A percentile compares a stretch with the other conserved stretches of the same genome.
These are phyloP conservation scores for Dichetophora obliterata DNA, from an alignment of 2,888 invertebrate species.

Conservation along the genomic window DNA sequence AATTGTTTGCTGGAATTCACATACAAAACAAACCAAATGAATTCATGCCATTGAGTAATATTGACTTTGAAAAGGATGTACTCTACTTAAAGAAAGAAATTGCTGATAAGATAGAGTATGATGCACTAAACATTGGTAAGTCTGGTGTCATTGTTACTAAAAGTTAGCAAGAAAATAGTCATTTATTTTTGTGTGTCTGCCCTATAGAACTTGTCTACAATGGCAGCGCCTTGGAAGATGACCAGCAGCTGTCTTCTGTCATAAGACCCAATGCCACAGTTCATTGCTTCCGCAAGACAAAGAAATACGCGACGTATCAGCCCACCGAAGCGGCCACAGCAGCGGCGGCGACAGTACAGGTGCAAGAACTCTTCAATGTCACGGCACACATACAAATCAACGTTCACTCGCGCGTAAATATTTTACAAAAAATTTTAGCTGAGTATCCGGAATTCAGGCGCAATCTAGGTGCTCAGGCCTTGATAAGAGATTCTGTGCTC, in stretches of 20 bases:
- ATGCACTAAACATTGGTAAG: conserved; percentile 72
- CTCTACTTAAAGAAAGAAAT: conserved; percentile 72
- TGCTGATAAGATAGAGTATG: conserved; percentile 70
- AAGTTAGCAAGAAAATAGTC: background rate
- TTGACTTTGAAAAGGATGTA: conserved; percentile 74
- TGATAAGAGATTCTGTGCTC: conserved; percentile 80
- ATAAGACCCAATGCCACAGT: conserved; percentile 74
- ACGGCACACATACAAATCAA: conserved; percentile 68
- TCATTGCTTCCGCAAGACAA: conserved; percentile 71
- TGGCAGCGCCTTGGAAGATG: conserved; percentile 75
- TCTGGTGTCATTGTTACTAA: background rate
- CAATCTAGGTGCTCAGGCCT: conserved; percentile 79
- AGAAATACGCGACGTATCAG: conserved; percentile 56
- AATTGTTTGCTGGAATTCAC: conserved; percentile 71
- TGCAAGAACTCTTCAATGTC: conserved; percentile 62
- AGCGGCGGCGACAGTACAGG: conserved; percentile 50
- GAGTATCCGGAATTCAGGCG: conserved; percentile 77
- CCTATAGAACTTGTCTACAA: conserved; percentile 76
- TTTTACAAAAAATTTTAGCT: conserved; percentile 75
- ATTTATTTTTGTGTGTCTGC: background rate
- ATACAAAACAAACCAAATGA: conserved; percentile 71
- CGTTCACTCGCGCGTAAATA: conserved; percentile 71
- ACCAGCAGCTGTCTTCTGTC: conserved; percentile 72
- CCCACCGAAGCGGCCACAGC: conserved; percentile 46
- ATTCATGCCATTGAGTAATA: conserved; percentile 72